Base-by-base conservation (phyloP, 2,888 invertebrate genomes). In the Caenorhabditis sp. region DNA sequence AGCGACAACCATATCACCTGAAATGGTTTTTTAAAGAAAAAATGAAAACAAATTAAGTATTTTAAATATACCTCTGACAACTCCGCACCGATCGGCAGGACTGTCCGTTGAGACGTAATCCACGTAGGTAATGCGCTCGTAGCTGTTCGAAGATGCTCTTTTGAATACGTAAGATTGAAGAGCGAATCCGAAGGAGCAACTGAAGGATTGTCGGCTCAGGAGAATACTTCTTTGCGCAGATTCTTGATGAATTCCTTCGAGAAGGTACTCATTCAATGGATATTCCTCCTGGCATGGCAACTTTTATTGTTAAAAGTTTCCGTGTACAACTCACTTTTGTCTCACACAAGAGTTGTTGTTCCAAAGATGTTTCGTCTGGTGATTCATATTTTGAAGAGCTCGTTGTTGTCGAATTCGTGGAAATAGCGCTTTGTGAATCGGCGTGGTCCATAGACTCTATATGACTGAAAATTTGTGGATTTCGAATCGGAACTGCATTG, bases 91-190 rank as follows among this genome's bases (percentile, higher is more conserved):
- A 87, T 94, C 94, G 0, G 97, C 96, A 0, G 96, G 94, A 0
- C 96, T 96, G 81, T 95, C 94, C 76, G 93, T 93, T 85, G 95
- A 96, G 65, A 97, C 95, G 89, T 95, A 95, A 89, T 98, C 97
- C 48, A 97, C 96, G 89, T 97, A 98, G 0, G 96, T 97, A 71
- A 97, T 95, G 91, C 96, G 94, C 90, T 98, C 96, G 73, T 96
- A 94, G 90, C 95, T 95, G 89, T 94, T 94, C 86, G 95, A 95
- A 91, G 94, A 93, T 89, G 95, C 95, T 90, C 96, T 95, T 89
- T 96, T 95, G 76, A 97, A 96, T 35, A 96, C 96, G 89, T 97
- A 97, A 86, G 96, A 96, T 91, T 93, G 96, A 39, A 97, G 91
- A 0, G 96, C 96, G 90, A 97, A 97, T 13, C 97, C 97, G 90